Evolutionary conservation across 2,888 invertebrate species (phyloP).

Genomic region (Synanthedon tipuliformis): DNA sequence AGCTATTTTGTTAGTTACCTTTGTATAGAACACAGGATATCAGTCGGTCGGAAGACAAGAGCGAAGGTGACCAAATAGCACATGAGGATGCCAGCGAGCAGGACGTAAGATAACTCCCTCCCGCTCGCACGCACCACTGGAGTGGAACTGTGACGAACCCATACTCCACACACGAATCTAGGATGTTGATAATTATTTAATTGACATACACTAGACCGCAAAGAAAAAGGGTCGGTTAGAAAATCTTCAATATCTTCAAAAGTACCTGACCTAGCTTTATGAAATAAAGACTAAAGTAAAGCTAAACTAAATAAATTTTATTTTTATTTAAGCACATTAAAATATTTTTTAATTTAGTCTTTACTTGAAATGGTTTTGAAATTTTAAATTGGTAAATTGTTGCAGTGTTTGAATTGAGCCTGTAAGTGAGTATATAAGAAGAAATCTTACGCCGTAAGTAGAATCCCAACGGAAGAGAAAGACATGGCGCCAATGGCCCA

Average conservation of each 20-base stretch:
- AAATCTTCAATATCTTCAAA: too few species aligned
- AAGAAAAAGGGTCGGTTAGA: too few species aligned
- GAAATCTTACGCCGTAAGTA: constrained; percentile 76
- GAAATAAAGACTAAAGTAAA: too few species aligned
- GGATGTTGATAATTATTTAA: background rate
- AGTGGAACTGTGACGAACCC: constrained; percentile 89
- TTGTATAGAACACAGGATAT: constrained; percentile 90
- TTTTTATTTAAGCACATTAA: too few species aligned
- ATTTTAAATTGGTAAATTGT: too few species aligned
- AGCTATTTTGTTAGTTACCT: constrained; percentile 64
- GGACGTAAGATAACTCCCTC: constrained; percentile 88
- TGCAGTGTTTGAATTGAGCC: background rate
- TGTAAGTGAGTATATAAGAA: background rate
- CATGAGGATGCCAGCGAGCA: constrained; percentile 89
- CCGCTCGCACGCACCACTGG: constrained; percentile 98
- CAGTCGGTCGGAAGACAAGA: constrained; percentile 86
- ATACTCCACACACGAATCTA: constrained; percentile 81
- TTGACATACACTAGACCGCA: too few species aligned
- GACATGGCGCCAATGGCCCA: constrained; percentile 96
- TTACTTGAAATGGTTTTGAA: too few species aligned
- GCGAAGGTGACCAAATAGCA: constrained; percentile 95
- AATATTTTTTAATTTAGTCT: too few species aligned
- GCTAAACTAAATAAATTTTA: too few species aligned
- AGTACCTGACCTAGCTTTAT: too few species aligned
- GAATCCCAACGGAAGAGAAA: constrained; percentile 86